phyloP scores from a whole-genome alignment of 2,888 invertebrate species.

The Dolichopus griseipennis region DNA sequence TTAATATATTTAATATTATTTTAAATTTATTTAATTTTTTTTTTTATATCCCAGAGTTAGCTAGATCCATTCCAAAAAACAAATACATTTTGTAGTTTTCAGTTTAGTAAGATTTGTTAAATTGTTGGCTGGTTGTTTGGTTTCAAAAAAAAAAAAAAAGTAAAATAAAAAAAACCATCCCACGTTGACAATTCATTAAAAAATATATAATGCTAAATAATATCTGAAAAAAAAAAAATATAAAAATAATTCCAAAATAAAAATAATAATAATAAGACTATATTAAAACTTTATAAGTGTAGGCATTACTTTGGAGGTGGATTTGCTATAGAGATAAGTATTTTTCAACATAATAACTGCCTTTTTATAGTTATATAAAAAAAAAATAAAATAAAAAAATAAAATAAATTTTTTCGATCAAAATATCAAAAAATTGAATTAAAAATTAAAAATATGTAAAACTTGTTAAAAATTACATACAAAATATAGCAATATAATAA shows the following conservation, averaged over 20 bases:
- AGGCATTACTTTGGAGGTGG: neutral
- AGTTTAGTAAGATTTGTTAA: too few relatives aligned
- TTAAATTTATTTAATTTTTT: too few relatives aligned
- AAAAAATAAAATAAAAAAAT: neutral
- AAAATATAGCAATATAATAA: neutral
- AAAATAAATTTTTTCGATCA: too few relatives aligned
- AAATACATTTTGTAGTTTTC: too few relatives aligned
- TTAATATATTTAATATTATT: too few relatives aligned
- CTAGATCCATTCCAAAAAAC: too few relatives aligned
- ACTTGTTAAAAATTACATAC: neutral
- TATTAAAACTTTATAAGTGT: neutral
- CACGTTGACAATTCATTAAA: slow-evolving; percentile 3
- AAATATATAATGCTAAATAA: neutral
- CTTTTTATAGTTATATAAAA: neutral
- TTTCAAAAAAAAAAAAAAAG: too few relatives aligned
- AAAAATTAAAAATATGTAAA: too few relatives aligned
- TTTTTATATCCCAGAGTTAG: too few relatives aligned
- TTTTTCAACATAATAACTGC: neutral
- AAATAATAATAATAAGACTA: too few relatives aligned
- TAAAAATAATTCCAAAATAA: neutral
- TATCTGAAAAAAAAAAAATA: neutral
- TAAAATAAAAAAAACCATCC: neutral
- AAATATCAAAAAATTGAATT: too few relatives aligned
- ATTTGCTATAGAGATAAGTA: neutral
- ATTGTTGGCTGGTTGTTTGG: too few relatives aligned